These are phyloP conservation scores for Bostrychus sinensis DNA, from an alignment of 2,113 vertebrate species.

Conservation along the genomic window DNA sequence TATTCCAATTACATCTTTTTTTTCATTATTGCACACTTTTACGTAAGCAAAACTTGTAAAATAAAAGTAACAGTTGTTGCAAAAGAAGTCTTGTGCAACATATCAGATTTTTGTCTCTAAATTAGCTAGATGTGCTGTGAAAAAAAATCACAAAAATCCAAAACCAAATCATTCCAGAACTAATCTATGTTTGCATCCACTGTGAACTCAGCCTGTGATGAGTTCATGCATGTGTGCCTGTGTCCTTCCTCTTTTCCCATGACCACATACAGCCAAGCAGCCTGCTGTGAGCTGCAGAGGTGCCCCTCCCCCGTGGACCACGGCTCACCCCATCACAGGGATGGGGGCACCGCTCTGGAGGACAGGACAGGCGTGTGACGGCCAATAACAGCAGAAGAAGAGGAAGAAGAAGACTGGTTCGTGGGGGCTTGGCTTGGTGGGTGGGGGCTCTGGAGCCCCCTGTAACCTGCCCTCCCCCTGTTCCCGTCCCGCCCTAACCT, in stretches of 20 bases:
- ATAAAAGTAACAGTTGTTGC: too few species aligned
- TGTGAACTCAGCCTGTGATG: slow-evolving; percentile 15
- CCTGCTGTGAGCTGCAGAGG: slow-evolving; percentile 65
- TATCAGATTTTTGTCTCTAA: too few species aligned
- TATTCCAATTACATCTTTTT: too few species aligned
- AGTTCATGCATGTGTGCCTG: slow-evolving; percentile 25
- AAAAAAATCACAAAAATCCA: too few species aligned
- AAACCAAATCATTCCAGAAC: too few species aligned
- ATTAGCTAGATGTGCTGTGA: too few species aligned
- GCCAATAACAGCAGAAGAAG: slow-evolving; percentile 13
- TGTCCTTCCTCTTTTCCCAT: slow-evolving; percentile 46
- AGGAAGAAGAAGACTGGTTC: too few species aligned
- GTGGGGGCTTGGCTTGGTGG: slow-evolving; percentile 16
- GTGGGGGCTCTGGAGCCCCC: slow-evolving; percentile 51
- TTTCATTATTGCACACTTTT: too few species aligned
- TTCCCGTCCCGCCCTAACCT: slow-evolving; percentile 21
- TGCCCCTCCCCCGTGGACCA: slow-evolving; percentile 35
- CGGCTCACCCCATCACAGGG: slow-evolving; percentile 55
- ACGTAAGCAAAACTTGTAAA: too few species aligned
- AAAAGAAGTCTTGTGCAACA: too few species aligned
- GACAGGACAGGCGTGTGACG: slow-evolving; percentile 17
- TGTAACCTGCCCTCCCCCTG: slow-evolving; percentile 62
- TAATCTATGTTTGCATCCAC: too few species aligned
- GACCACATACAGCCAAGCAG: slow-evolving; percentile 60
- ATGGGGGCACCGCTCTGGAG: slow-evolving; percentile 18